Percentiles rank a stretch among this genome's conserved stretches.
Conservation (phyloP, 1,140 invertebrate genomes). For the Zophobas atratus region DNA sequence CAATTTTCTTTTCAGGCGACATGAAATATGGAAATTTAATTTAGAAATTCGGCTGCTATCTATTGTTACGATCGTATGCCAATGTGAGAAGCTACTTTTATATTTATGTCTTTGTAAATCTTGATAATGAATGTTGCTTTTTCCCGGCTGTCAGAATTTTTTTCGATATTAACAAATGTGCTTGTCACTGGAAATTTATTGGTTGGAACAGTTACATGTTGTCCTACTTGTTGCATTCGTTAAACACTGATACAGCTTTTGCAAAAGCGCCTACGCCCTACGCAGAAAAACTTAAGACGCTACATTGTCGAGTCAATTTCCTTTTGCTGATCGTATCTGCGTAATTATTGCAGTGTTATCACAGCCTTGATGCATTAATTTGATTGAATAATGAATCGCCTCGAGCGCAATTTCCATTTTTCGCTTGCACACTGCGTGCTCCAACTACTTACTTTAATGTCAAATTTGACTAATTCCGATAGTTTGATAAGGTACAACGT, state of each 20-base stretch:
- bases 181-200: too few species aligned
- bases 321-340: not conserved
- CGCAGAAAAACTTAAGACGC: too few species aligned
- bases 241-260: too few species aligned
- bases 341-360: not conserved
- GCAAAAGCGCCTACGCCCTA: too few species aligned
- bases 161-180: too few species aligned
- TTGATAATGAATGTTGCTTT: too few species aligned
- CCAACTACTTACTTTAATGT: slow-evolving; percentile 5
- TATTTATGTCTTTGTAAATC: not conserved
- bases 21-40: not conserved
- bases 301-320: not conserved
- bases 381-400: too few species aligned
- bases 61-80: not conserved
- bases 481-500: slow-evolving; percentile 28
- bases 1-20: not conserved
- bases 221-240: too few species aligned
- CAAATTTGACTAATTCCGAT: slow-evolving; percentile 15
- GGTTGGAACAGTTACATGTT: too few species aligned
- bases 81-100: not conserved
- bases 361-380: too few species aligned
- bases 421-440: slow-evolving; percentile 4
- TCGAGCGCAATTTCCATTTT: slow-evolving; percentile 1
- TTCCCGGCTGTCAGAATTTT: too few species aligned
- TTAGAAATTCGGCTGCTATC: slow-evolving; percentile 3